Evolutionary conservation across 2,888 invertebrate species (phyloP), one percentile per base, ranked within the genome.

Genomic region (Synanthedon myopaeformis): DNA sequence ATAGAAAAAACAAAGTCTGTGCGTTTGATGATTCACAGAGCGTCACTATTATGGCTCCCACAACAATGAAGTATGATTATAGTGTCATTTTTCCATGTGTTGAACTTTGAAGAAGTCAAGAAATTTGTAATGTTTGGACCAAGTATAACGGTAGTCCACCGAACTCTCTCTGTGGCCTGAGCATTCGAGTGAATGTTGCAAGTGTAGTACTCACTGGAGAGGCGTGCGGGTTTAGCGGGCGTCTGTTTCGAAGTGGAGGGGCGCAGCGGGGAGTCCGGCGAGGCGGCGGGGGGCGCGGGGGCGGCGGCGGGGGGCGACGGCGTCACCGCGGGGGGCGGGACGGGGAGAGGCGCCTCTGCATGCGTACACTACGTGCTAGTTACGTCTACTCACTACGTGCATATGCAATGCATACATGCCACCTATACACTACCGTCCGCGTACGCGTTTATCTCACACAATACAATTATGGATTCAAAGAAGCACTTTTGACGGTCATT

Each of bases 341-440:
- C 49, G 23, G 49, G 49, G 23, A 12, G 49, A 23, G 41, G 19
- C 12, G 68, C 63, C 64, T 78, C 85, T 85, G 83, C 86, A 84
- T 85, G 85, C 84, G 79, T 68, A 79, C 72, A 77, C 85, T 85
- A 85, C 83, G 84, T 84, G 85, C 85, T 74, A 76, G 74, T 82
- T 82, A 82, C 67, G 66, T 59, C 77, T 79, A 82, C 70, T 62
- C 60, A 56, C 79, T 79, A 78, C 77, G 70, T 71, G 70, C 74
- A 23, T 23, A 19, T 23, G 17, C 17, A 17, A 23, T 23, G 23
- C 23, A 12, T 41, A 42, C 54, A 51, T 42, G 52, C 42, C 17
- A 52, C 12, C 45, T 45, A 45, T 4, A n/a, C 14, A 14, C 45
- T 45, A 13, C 8, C 13, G 6, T n/a, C 45, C 45, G 45, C 13